These are phyloP conservation scores for Drosophila kokeensis DNA, from an alignment of 2,888 invertebrate species.

Conservation along the genomic window DNA sequence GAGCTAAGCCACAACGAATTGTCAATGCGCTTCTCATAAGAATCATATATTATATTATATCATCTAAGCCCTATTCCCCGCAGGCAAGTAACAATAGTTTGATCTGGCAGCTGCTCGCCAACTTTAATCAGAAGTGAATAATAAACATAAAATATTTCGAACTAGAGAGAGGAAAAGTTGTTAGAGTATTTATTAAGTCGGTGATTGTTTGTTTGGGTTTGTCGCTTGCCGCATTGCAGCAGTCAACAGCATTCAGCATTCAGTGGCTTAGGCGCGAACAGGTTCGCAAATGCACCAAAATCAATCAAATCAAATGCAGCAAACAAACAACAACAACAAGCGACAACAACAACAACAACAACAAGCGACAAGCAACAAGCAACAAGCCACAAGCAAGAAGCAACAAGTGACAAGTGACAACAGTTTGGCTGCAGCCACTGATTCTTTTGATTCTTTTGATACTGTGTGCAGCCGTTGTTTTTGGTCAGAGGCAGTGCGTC, in stretches of 20 bases:
- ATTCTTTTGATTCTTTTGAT: background rate
- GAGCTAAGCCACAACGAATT: constrained; percentile 25
- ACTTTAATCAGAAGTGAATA: background rate
- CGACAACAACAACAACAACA: constrained; percentile 24
- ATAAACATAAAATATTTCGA: background rate
- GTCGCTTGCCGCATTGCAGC: constrained; percentile 1
- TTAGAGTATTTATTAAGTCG: constrained; percentile 14
- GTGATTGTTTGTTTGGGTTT: background rate
- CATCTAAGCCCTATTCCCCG: background rate
- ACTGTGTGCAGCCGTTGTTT: constrained; percentile 5
- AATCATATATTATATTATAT: too few relatives aligned
- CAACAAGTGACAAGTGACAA: constrained; percentile 8
- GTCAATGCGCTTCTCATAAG: constrained; percentile 21
- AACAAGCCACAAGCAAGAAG: background rate
- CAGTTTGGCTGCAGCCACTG: constrained; percentile 5
- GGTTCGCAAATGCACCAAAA: constrained; percentile 58
- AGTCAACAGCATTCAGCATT: background rate
- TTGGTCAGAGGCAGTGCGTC: constrained; percentile 34
- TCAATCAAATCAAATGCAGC: constrained; percentile 42
- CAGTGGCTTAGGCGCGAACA: constrained; percentile 53
- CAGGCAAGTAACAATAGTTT: background rate
- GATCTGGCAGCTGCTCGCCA: background rate
- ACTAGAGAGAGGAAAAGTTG: background rate
- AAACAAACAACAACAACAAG: constrained; percentile 15
- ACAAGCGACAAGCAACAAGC: constrained; percentile 13